Evolutionary conservation across 2,888 invertebrate genomes (phyloP), one percentile per base, ranked within the genome.

Genomic region (Rhagophthalmus giganteus): DNA sequence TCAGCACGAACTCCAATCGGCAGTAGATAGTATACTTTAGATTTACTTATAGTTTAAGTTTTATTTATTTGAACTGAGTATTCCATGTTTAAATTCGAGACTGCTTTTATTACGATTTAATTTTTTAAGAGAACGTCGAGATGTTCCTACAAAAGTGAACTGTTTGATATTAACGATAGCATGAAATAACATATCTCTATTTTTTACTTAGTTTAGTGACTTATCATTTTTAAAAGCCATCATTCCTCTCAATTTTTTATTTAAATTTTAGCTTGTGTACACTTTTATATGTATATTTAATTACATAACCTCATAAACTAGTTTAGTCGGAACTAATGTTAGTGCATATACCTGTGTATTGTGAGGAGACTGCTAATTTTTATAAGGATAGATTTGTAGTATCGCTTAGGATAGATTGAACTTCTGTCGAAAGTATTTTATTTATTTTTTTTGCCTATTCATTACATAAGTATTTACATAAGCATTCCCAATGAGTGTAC

Each of bases 1-100:
- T 49, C 72, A 71, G 39, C 69, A 68, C 28, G 74, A 74, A 55
- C 69, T 75, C n/a, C 74, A 74, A 51, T 71, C 71, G 32, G 75
- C 75, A 12, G 74, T 75, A 16, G 74, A 73, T 49, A 74, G 74
- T 57, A 75, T 75, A 51, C 57, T 72, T 42, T 71, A 49, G 25
- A 24, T 8, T 35, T n/a, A 9, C n/a, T n/a, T n/a, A n/a, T n/a
- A 35, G 20, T 11, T 24, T 11, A 7, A 10, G 11, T 30, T 30
- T 30, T 30, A 11, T 7, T 30, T 11, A n/a, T n/a, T n/a, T n/a
- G n/a, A n/a, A n/a, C n/a, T n/a, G n/a, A n/a, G n/a, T n/a, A n/a
- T n/a, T n/a, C n/a, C n/a, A n/a, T n/a, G n/a, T n/a, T n/a, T n/a
- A n/a, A n/a, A n/a, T n/a, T n/a, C n/a, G n/a, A n/a, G n/a, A n/a